Evolutionary conservation across 2,797 vertebrate genomes (phyloP), one percentile per base, ranked within the genome.

Genomic region (Gymnocypris eckloni): DNA sequence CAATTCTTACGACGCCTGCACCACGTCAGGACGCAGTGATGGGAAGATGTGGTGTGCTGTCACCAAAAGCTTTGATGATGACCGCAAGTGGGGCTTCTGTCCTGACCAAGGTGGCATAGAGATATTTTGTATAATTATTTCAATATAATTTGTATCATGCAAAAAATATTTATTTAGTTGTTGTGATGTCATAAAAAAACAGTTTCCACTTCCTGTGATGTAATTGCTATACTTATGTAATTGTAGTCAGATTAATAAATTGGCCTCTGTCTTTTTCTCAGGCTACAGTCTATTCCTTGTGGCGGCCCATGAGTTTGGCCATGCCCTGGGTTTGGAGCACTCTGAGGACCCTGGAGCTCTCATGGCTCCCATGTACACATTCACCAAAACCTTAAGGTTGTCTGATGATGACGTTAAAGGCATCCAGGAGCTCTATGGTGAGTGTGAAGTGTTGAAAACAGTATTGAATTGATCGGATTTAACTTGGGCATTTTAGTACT

Each of bases 41-140:
- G 97, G 97, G 75, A 99, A 98, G 88, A 92, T 97, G 93, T 99
- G 98, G 98, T 99, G 98, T 0, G 96, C 94, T 0, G 93, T 92
- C 22, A 96, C 96, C 8, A 95, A 95, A 86, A 99, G 93, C 90
- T 99, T 97, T 0, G 98, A 99, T 0, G 97, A 99, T 0, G 98
- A 99, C 91, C 97, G 97, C 89, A 98, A 99, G 91, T 99, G 98
- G 98, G 98, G 98, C 87, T 99, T 99, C 87, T 99, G 98, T 91
- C 98, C 98, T 0, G 98, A 99, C 56, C 97, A 98, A 97, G 98
- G 98, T 99, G 93, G 9, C n/a, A 16, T 9, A 79, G 2, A 8
- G 5, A 33, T 87, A 50, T 77, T 41, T 75, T n/a, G 4, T 39
- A 50, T 66, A 25, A 66, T 61, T 73, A 37, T 84, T 59, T 59